Evolutionary conservation across 2,888 invertebrate genomes (phyloP).

Genomic region (Trissolcus japonicus): DNA sequence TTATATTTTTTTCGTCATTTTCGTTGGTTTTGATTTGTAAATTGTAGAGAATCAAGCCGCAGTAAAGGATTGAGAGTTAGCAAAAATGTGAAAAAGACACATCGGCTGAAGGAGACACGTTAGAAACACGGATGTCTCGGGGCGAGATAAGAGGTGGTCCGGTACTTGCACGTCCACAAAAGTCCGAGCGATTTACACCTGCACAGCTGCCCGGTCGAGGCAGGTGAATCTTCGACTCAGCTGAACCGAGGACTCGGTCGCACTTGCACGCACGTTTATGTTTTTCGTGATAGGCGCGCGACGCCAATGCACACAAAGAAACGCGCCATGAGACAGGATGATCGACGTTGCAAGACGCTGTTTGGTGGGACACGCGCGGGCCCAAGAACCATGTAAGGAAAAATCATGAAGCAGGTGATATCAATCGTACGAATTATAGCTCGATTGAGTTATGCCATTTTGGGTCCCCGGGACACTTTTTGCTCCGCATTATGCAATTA

Average conservation of each 20-base stretch:
- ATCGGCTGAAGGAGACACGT: slow-evolving; percentile 17
- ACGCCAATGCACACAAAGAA: slow-evolving; percentile 36
- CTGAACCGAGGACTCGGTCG: slow-evolving; percentile 66
- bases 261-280: slow-evolving; percentile 63
- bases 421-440: slow-evolving; percentile 71
- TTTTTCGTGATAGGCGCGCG: slow-evolving; percentile 57
- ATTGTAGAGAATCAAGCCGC: too few species aligned
- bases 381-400: slow-evolving; percentile 52
- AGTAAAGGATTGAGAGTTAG: background rate
- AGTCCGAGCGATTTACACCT: slow-evolving; percentile 70
- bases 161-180: slow-evolving; percentile 61
- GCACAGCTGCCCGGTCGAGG: slow-evolving; percentile 71
- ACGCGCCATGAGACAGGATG: slow-evolving; percentile 47
- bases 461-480: slow-evolving; percentile 36
- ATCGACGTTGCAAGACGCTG: slow-evolving; percentile 56
- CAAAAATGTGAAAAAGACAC: slow-evolving; percentile 17
- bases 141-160: slow-evolving; percentile 57
- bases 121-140: slow-evolving; percentile 31
- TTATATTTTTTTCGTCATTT: too few species aligned
- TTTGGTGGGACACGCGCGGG: slow-evolving; percentile 41
- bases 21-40: too few species aligned
- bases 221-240: slow-evolving; percentile 74
- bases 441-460: slow-evolving; percentile 62
- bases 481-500: slow-evolving; percentile 21
- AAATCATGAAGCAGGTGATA: slow-evolving; percentile 71